These are phyloP conservation scores for Exocentrus adspersus DNA, from an alignment of 2,888 invertebrate species.

Conservation along the genomic window DNA sequence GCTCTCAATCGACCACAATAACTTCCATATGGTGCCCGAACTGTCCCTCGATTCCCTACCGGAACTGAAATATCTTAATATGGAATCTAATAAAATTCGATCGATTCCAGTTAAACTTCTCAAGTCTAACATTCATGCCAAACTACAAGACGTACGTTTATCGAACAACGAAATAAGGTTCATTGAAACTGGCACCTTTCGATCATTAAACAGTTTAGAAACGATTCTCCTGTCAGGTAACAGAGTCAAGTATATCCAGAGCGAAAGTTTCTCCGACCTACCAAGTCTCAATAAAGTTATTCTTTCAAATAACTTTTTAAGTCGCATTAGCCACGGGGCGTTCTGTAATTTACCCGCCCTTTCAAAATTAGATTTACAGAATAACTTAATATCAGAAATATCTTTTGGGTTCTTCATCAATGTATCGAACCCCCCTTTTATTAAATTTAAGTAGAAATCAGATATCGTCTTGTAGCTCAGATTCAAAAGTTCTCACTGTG, in stretches of 20 bases:
- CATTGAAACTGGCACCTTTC: slow-evolving; percentile 77
- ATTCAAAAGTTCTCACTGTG: slow-evolving; percentile 68
- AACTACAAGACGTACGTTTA: slow-evolving; percentile 81
- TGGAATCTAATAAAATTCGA: slow-evolving; percentile 86
- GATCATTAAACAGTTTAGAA: slow-evolving; percentile 76
- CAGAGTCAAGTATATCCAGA: slow-evolving; percentile 75
- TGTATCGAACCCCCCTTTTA: slow-evolving; percentile 72
- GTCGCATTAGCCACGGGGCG: slow-evolving; percentile 76
- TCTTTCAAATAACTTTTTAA: slow-evolving; percentile 83
- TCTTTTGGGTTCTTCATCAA: slow-evolving; percentile 76
- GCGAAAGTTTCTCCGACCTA: slow-evolving; percentile 80
- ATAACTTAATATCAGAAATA: slow-evolving; percentile 78
- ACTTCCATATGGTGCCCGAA: slow-evolving; percentile 77
- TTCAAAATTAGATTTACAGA: slow-evolving; percentile 82
- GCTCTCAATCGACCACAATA: slow-evolving; percentile 89
- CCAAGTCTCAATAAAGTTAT: slow-evolving; percentile 83
- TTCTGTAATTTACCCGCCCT: slow-evolving; percentile 81
- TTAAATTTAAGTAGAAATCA: slow-evolving; percentile 82
- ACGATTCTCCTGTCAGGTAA: slow-evolving; percentile 84
- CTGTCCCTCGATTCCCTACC: slow-evolving; percentile 77
- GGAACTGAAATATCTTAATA: slow-evolving; percentile 81
- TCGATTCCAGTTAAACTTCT: slow-evolving; percentile 76
- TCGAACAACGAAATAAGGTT: slow-evolving; percentile 82
- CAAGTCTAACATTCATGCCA: slow-evolving; percentile 74
- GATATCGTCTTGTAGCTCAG: slow-evolving; percentile 64